Percentiles rank a stretch among this genome's conserved stretches.
phyloP scores from a whole-genome alignment of 2,113 vertebrate species.

The Gallinago media region DNA sequence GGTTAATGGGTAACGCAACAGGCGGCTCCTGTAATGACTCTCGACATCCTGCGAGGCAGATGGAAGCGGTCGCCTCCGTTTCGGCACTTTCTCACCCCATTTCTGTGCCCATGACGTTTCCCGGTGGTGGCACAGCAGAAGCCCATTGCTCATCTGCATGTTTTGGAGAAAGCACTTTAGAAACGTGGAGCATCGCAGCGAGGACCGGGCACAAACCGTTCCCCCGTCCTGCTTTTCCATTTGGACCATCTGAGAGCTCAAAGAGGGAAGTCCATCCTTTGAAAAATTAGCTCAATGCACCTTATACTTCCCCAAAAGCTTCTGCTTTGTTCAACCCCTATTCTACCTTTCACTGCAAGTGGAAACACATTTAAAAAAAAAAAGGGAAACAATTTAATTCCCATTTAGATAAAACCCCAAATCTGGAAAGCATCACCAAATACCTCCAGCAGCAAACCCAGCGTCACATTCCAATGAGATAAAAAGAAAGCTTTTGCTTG shows the following conservation, averaged over 20 bases:
- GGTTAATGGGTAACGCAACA: neutral
- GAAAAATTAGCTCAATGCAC: accelerated
- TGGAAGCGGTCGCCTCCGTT: neutral
- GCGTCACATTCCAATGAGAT: accelerated
- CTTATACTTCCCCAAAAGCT: neutral
- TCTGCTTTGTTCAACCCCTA: neutral
- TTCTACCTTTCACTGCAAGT: neutral
- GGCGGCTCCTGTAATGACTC: neutral
- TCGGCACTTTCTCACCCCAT: neutral
- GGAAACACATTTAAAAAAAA: neutral
- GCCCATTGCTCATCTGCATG: neutral
- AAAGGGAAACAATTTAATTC: neutral
- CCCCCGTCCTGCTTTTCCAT: accelerated
- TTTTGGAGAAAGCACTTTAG: neutral
- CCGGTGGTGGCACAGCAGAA: neutral
- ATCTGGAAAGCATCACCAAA: neutral
- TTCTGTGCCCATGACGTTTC: neutral
- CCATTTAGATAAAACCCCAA: accelerated
- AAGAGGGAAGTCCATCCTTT: neutral
- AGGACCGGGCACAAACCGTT: neutral
- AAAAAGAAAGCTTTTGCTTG: neutral
- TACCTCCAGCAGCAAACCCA: neutral
- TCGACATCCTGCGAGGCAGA: neutral
- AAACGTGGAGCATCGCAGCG: accelerated
- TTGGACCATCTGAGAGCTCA: neutral